Conservation (phyloP, 2,113 vertebrate species). For the Cacatua alba region DNA sequence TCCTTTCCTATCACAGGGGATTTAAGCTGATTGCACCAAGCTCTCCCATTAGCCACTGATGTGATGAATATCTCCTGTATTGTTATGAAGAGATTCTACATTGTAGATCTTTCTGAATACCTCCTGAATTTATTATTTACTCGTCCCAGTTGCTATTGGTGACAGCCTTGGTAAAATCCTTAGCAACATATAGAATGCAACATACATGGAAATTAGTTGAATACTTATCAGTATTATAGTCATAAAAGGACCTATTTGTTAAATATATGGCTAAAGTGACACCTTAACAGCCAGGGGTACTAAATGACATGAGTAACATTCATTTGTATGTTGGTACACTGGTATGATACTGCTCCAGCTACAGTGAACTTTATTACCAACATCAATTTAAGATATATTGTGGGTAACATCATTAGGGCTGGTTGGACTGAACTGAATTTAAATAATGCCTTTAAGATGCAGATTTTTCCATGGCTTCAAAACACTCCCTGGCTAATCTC, state of each 20-base stretch:
- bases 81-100: conserved; percentile 38
- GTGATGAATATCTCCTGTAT: conserved; percentile 15
- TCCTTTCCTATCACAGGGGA: neutral
- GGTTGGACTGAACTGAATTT: conserved; percentile 58
- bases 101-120: conserved; percentile 51
- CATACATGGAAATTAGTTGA: conserved; percentile 67
- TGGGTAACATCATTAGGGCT: conserved; percentile 53
- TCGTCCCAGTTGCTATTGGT: conserved; percentile 66
- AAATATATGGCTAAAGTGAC: conserved; percentile 65
- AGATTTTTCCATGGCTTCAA: neutral
- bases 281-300: conserved; percentile 58
- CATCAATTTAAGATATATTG: conserved; percentile 73
- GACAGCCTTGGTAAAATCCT: conserved; percentile 64
- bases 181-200: conserved; percentile 65
- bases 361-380: conserved; percentile 65
- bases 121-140: conserved; percentile 62
- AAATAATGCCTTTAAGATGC: conserved; percentile 57
- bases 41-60: neutral
- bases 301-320: conserved; percentile 59
- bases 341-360: conserved; percentile 1
- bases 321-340: conserved; percentile 57
- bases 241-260: conserved; percentile 70
- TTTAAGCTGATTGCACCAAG: conserved; percentile 17
- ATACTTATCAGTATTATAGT: conserved; percentile 55
- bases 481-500: neutral